Base-by-base conservation (phyloP, 1,140 invertebrate species). In the Pachypsylla venusta region DNA sequence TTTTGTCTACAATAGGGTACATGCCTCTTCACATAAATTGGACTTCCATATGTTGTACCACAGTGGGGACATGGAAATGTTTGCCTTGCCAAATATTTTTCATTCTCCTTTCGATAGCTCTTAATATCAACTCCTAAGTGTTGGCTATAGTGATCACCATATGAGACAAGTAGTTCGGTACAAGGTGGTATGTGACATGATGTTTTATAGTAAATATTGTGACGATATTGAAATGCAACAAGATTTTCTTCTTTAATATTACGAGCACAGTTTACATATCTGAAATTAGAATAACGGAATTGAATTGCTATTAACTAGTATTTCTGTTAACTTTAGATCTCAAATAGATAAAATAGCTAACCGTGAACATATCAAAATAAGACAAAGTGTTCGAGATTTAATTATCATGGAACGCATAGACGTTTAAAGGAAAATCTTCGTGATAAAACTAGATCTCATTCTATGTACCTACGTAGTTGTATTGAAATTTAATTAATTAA, bases 161-260 rank as follows among this genome's bases (percentile, higher is more conserved):
- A 80, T 70, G 75, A 79, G 3, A 79, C 77, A 55, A 79, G 65
- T n/a, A 80, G 65, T 62, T 80, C 78, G 14, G 73, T 70, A 27
- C 70, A 71, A 0, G 70, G 70, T 0, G 70, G 66, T 14, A 80
- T 73, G 4, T 69, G 68, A 67, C 73, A 72, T 25, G 70, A 69
- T 1, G 75, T 76, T 62, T 74, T 72, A 22, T 48, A 48, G 22
- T n/a, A 48, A 48, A 48, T 35, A 35, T 12, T 35, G 30, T 35
- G 30, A 35, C 70, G 67, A 65, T 75, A 75, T 65, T 81, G 78
- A 64, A 74, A 79, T 0, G 78, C 76, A 2, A 75, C 66, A 0
- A 81, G 66, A 66, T 80, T 80, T 61, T 79, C 76, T 61, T 79
- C 76, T 40, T 60, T 55, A 59, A 69, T 69, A 61, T 71, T 66